Base-by-base conservation (phyloP, 2,113 vertebrate genomes). In the Erythrolamprus reginae region DNA sequence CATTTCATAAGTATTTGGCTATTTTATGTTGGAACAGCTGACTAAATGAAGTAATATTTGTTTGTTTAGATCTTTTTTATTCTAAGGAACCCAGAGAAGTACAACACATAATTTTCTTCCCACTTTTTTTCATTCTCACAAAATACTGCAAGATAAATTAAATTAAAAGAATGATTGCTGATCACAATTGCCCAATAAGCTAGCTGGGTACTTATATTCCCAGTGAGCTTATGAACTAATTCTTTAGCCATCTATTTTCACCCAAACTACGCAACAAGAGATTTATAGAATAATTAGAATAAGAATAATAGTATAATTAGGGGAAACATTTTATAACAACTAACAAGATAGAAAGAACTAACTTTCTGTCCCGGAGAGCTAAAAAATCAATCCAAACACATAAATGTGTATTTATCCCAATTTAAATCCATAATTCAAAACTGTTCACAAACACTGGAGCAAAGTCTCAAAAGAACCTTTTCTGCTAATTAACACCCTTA, bases 401-500 rank as follows among this genome's bases (percentile, higher is more conserved):
- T 53, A 55, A 47, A 1, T 50, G 42, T 42, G 45, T 86, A 38
- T 53, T 90, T 58, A 47, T 65, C n/a, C 28, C 50, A 51, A 52
- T 90, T 85, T 87, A 47, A 90, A 42, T 17, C 42, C 23, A 28
- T 50, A 50, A 50, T 82, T 83, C 3, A 42, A 82, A 77, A 82
- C 38, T 17, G 12, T 87, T 87, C 85, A 82, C n/a, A 61, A 83
- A 83, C 45, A 91, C 58, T 83, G 45, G 5, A 21, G 21, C 33
- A 58, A 42, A 17, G 45, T 88, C 51, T 83, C 15, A 10, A 84
- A 92, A 86, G 0, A 45, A 88, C 21, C 84, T 13, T 61, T 88
- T 83, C 38, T 89, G 86, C 55, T 92, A 89, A 88, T 89, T 92
- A 8, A 23, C 58, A 89, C 61, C 86, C 2, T 86, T 86, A 58